Percentiles rank a stretch among this genome's conserved stretches.
These are phyloP conservation scores for Calameuta idolon DNA, from an alignment of 2,888 invertebrate species.

Conservation along the genomic window DNA sequence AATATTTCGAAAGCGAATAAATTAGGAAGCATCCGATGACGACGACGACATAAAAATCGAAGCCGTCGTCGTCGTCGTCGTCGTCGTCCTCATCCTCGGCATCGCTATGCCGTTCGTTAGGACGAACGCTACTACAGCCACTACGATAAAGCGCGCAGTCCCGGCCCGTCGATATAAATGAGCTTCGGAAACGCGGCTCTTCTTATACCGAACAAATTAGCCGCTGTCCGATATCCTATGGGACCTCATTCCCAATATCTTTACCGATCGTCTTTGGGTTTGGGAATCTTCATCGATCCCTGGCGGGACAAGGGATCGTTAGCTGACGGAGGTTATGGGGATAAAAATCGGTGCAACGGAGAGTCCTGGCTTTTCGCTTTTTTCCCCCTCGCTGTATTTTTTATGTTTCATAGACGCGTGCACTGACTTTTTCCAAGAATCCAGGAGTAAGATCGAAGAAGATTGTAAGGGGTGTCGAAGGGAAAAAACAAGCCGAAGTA, in stretches of 20 bases:
- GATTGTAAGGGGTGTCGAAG: constrained; percentile 13
- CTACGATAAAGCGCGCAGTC: constrained; percentile 22
- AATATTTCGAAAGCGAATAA: constrained; percentile 41
- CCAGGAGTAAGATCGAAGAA: constrained; percentile 20
- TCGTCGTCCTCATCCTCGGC: not conserved
- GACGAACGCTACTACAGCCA: too few species aligned
- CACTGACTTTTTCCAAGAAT: constrained; percentile 11
- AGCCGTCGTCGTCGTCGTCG: constrained; percentile 27
- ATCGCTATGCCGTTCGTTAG: too few species aligned
- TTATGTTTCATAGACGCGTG: constrained; percentile 11
- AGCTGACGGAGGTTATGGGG: too few species aligned
- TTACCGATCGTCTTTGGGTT: too few species aligned
- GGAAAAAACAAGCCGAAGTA: constrained; percentile 25
- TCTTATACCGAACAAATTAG: not conserved
- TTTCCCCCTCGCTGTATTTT: too few species aligned
- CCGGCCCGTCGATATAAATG: constrained; percentile 35
- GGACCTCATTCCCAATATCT: not conserved
- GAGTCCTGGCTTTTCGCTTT: too few species aligned
- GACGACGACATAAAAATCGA: constrained; percentile 31
- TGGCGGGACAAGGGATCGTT: too few species aligned
- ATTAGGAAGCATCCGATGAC: constrained; percentile 38
- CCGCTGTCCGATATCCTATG: not conserved
- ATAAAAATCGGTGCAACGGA: too few species aligned
- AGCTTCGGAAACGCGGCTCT: constrained; percentile 12
- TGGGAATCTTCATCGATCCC: too few species aligned